These are phyloP conservation scores for Drosophila percnosoma DNA, from an alignment of 2,888 invertebrate genomes.

Conservation along the genomic window DNA sequence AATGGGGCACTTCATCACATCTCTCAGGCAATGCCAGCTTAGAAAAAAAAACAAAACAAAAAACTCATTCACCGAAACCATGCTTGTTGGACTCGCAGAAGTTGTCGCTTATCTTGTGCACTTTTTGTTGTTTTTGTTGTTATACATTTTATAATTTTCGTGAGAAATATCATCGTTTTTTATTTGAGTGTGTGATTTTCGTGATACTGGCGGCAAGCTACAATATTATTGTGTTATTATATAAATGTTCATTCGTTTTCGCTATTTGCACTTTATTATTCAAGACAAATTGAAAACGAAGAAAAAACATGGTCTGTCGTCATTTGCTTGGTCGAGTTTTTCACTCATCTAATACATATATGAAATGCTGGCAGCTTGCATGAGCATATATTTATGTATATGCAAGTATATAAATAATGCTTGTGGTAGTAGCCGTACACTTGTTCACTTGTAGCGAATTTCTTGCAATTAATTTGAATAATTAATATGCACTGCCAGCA, in stretches of 20 bases:
- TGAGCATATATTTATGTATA: constrained; percentile 2
- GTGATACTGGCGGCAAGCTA: not conserved
- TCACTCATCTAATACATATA: constrained; percentile 37
- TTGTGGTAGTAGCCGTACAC: constrained; percentile 3
- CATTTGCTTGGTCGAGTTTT: constrained; percentile 29
- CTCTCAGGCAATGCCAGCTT: not conserved
- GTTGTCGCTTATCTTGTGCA: constrained; percentile 10
- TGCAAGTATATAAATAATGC: constrained; percentile 22
- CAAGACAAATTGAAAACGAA: not conserved
- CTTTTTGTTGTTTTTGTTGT: constrained; percentile 10
- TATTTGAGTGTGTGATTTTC: constrained; percentile 6
- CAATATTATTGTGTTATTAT: constrained; percentile 5
- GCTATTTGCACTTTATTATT: constrained; percentile 12
- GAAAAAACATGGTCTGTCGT: constrained; percentile 17
- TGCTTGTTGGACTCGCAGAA: not conserved
- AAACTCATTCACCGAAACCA: constrained; percentile 3
- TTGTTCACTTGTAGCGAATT: constrained; percentile 55
- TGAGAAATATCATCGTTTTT: constrained; percentile 8
- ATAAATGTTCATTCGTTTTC: not conserved
- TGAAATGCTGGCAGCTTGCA: constrained; percentile 8
- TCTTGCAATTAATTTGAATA: constrained; percentile 75
- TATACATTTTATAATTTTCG: constrained; percentile 6
- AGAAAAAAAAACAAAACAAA: constrained; percentile 6
- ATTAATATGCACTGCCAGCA: constrained; percentile 67
- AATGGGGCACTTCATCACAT: constrained; percentile 19